These are phyloP conservation scores for Rallus crepitans DNA, from an alignment of 2,797 vertebrate species.

Conservation along the genomic window DNA sequence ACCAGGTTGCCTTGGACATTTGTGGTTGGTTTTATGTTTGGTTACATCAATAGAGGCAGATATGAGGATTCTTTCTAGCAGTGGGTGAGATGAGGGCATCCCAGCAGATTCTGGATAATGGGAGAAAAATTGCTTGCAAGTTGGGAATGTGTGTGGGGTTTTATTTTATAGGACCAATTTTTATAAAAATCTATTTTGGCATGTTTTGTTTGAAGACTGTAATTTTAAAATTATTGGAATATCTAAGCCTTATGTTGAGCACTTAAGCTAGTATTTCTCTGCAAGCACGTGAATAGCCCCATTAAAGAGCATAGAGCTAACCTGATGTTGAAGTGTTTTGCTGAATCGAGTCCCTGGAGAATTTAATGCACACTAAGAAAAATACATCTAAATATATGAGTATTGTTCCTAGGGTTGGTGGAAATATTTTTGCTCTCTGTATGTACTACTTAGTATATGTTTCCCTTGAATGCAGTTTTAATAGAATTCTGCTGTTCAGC, in stretches of 20 bases:
- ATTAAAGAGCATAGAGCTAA: neutral
- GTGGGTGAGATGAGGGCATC: neutral
- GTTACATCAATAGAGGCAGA: neutral
- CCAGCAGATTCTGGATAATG: neutral
- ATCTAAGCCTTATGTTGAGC: neutral
- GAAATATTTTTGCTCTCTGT: slow-evolving; percentile 4
- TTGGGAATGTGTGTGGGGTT: neutral
- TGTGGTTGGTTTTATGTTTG: neutral
- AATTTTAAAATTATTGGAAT: neutral
- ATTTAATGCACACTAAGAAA: neutral
- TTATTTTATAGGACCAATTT: neutral
- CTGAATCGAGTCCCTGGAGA: neutral
- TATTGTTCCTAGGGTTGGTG: neutral
- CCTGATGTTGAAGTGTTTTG: neutral
- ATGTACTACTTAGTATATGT: neutral
- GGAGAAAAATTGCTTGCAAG: neutral
- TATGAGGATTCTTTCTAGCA: neutral
- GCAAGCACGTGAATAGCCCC: neutral
- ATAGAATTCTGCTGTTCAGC: neutral
- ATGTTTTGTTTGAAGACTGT: neutral
- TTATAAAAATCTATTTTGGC: neutral
- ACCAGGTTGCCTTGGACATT: neutral
- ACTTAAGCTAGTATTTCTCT: neutral
- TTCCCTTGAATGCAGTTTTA: slow-evolving; percentile 15
- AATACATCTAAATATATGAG: neutral